phyloP scores from a whole-genome alignment of 1,140 invertebrate genomes.

The Platorchestia sp. region DNA sequence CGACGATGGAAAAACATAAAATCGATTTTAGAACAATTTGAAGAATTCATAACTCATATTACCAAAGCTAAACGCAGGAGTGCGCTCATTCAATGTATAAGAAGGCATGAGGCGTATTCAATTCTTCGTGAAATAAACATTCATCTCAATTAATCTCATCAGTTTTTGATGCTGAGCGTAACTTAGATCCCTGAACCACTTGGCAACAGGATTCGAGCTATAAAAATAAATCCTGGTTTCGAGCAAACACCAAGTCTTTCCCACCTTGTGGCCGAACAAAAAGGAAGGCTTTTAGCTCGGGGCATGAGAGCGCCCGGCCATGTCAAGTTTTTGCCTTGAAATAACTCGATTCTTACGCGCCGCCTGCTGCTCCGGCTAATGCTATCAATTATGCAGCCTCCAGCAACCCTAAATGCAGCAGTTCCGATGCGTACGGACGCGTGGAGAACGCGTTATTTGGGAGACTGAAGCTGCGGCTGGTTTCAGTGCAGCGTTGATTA shows the following conservation, averaged over 20 bases:
- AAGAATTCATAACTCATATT: too few relatives aligned
- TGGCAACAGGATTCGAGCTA: background rate
- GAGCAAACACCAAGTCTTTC: background rate
- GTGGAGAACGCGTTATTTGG: constrained; percentile 19
- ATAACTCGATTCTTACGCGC: background rate
- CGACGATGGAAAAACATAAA: too few relatives aligned
- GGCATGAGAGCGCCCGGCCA: background rate
- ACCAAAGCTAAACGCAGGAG: too few relatives aligned
- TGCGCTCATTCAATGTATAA: too few relatives aligned
- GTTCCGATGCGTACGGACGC: constrained; percentile 5
- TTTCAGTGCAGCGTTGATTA: background rate
- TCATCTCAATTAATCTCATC: background rate
- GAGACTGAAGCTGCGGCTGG: background rate
- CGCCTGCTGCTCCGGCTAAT: background rate
- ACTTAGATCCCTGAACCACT: background rate
- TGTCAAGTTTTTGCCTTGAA: background rate
- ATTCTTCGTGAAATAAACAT: too few relatives aligned
- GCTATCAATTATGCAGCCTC: constrained; percentile 39
- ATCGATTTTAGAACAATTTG: too few relatives aligned
- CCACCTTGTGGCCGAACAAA: background rate
- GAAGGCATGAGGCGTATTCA: too few relatives aligned
- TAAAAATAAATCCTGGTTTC: background rate
- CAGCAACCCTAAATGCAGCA: background rate
- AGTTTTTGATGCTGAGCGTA: background rate
- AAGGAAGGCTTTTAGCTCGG: background rate